Percentiles rank a stretch among this genome's conserved stretches.
phyloP scores from a whole-genome alignment of 2,888 invertebrate genomes.

The Pseudoips prasinana region DNA sequence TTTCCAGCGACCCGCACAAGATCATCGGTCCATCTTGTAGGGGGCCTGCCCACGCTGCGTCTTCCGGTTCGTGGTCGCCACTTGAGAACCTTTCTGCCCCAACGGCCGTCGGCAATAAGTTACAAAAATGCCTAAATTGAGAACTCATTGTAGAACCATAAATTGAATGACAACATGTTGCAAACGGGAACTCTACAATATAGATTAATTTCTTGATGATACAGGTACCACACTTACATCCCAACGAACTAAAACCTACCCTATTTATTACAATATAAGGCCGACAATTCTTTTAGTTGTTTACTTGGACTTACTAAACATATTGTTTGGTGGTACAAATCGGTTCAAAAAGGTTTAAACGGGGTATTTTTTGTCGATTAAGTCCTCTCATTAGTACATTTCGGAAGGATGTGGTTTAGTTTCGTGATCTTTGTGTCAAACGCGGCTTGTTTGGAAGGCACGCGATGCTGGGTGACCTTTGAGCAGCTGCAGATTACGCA shows the following conservation, averaged over 20 bases:
- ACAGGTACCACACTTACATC: slow-evolving; percentile 4
- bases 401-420: slow-evolving; percentile 28
- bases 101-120: no score
- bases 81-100: no score
- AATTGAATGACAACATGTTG: slow-evolving; percentile 21
- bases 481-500: no score
- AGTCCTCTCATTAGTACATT: slow-evolving; percentile 20
- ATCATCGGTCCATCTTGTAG: no score
- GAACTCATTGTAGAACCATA: no score
- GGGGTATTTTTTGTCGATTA: slow-evolving; percentile 23
- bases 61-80: no score
- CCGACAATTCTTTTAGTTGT: no score
- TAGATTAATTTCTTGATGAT: slow-evolving; percentile 22
- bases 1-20: no score
- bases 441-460: slow-evolving; percentile 16
- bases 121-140: no score
- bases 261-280: accelerated
- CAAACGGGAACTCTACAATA: slow-evolving; percentile 24
- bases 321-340: slow-evolving; percentile 10
- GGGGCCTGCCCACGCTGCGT: no score
- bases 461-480: slow-evolving; percentile 11
- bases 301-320: background rate
- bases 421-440: slow-evolving; percentile 21
- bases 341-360: slow-evolving; percentile 15
- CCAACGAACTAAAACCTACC: background rate